These are phyloP conservation scores for Saccopteryx leptura DNA, from an alignment of 2,113 vertebrate genomes.

Conservation along the genomic window DNA sequence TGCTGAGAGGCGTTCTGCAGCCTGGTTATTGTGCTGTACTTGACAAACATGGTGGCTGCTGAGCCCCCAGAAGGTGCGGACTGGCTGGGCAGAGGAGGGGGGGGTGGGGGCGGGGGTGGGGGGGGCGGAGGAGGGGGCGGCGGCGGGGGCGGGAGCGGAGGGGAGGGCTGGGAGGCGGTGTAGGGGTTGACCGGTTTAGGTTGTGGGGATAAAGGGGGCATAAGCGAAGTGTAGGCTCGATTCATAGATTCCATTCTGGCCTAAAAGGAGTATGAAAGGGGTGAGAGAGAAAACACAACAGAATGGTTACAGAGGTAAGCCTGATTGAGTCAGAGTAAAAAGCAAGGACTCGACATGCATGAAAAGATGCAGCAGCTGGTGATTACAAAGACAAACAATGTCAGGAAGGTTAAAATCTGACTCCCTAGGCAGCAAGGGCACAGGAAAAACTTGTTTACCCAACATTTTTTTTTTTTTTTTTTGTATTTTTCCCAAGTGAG, in stretches of 20 bases:
- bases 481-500: too few species aligned
- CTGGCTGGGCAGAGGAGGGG: constrained; percentile 87
- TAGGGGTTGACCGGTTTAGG: constrained; percentile 85
- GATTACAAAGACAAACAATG: background rate
- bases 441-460: background rate
- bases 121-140: constrained; percentile 86
- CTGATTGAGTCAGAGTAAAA: constrained; percentile 67
- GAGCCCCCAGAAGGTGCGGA: constrained; percentile 74
- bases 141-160: constrained; percentile 88
- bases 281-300: constrained; percentile 61
- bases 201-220: constrained; percentile 91
- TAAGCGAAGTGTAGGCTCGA: constrained; percentile 90
- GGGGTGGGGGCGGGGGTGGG: constrained; percentile 60
- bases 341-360: constrained; percentile 79
- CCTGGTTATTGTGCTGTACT: constrained; percentile 94
- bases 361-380: constrained; percentile 40
- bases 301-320: constrained; percentile 83
- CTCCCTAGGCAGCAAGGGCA: background rate
- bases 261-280: constrained; percentile 84
- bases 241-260: constrained; percentile 92
- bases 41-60: constrained; percentile 90
- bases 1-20: constrained; percentile 91
- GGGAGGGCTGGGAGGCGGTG: constrained; percentile 90
- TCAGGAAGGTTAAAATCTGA: background rate
- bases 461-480: too few species aligned